A percentile compares a stretch with the other conserved stretches of the same genome.
Conservation (phyloP, 2,113 vertebrate species). For the Clarias gariepinus region DNA sequence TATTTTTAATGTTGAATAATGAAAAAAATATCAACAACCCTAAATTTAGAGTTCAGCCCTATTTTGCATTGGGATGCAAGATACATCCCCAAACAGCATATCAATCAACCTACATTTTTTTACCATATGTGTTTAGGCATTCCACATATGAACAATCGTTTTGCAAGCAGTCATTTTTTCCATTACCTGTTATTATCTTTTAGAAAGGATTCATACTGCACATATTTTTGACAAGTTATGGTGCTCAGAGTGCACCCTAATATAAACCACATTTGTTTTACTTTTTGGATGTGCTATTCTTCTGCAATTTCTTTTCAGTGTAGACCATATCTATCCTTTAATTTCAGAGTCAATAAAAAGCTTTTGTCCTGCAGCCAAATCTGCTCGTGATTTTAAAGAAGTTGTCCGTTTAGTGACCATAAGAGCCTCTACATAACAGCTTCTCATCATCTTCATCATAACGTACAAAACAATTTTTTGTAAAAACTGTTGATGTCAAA, state of each 20-base stretch:
- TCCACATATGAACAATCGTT: conserved; percentile 38
- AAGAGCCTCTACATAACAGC: conserved; percentile 9
- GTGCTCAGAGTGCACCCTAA: conserved; percentile 44
- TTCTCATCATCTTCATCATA: not conserved
- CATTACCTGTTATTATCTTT: conserved; percentile 47
- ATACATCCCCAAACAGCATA: conserved; percentile 21
- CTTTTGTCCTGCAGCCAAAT: conserved; percentile 9
- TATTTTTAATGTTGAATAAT: not conserved
- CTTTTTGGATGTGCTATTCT: conserved; percentile 31
- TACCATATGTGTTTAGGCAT: conserved; percentile 37
- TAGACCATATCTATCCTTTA: conserved; percentile 19
- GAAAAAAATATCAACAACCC: not conserved
- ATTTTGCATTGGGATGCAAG: not conserved
- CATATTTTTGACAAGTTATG: conserved; percentile 33
- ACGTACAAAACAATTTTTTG: not conserved
- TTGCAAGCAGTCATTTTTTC: conserved; percentile 46
- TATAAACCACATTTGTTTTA: conserved; percentile 46
- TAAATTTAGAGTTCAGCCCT: conserved; percentile 2
- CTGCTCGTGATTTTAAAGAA: conserved; percentile 35
- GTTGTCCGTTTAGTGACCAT: conserved; percentile 1
- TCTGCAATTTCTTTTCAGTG: conserved; percentile 7
- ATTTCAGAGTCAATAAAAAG: conserved; percentile 52
- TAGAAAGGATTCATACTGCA: conserved; percentile 25
- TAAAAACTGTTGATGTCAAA: not conserved
- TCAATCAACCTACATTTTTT: conserved; percentile 20